phyloP scores from a whole-genome alignment of 2,888 invertebrate species.

The Drosophila vallismaia region DNA sequence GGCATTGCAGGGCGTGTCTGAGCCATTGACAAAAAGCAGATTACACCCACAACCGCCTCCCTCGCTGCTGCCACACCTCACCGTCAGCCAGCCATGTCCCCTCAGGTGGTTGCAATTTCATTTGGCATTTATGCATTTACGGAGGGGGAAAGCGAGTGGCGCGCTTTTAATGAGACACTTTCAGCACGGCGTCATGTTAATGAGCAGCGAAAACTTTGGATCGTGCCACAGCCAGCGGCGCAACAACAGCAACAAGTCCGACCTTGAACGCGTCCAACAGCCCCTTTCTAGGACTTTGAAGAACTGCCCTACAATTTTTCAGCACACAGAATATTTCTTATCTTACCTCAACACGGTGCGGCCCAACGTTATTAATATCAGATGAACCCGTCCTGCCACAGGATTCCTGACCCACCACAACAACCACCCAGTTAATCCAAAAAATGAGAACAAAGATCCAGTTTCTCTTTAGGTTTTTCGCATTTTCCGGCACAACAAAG shows the following conservation, averaged over 20 bases:
- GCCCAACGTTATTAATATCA: constrained; percentile 62
- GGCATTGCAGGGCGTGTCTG: constrained; percentile 6
- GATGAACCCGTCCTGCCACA: constrained; percentile 50
- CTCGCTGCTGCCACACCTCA: background rate
- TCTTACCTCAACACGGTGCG: background rate
- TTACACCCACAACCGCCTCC: background rate
- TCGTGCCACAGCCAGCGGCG: constrained; percentile 5
- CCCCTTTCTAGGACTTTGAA: background rate
- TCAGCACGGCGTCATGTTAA: constrained; percentile 59
- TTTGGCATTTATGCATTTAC: constrained; percentile 44
- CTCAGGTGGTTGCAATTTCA: constrained; percentile 38
- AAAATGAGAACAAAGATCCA: constrained; percentile 35
- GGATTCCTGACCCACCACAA: constrained; percentile 41
- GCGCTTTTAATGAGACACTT: constrained; percentile 69
- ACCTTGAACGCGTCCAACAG: constrained; percentile 33
- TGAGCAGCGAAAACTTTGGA: constrained; percentile 46
- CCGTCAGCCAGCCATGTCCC: background rate
- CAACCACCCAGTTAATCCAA: constrained; percentile 48
- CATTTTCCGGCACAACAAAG: constrained; percentile 32
- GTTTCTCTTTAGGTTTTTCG: constrained; percentile 4
- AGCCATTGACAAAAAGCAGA: constrained; percentile 18
- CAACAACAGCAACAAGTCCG: constrained; percentile 31
- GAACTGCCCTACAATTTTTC: constrained; percentile 1
- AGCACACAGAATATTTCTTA: constrained; percentile 19
- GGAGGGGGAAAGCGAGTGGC: constrained; percentile 10